Evolutionary conservation across 1,140 invertebrate species (phyloP).

Genomic region (Polyergus mexicanus): DNA sequence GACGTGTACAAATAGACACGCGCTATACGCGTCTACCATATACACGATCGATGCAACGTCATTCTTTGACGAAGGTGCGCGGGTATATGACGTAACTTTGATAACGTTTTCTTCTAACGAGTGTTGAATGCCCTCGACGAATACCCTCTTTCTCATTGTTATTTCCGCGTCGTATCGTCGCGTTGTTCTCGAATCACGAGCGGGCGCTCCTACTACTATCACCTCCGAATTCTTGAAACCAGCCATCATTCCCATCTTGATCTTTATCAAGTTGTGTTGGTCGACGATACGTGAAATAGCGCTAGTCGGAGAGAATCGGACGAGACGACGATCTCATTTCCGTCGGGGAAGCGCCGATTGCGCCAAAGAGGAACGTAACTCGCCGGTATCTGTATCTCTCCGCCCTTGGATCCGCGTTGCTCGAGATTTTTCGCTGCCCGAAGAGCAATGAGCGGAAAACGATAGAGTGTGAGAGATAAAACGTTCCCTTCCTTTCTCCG

Average conservation of each 20-base stretch:
- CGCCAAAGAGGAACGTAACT: slow-evolving; percentile 25
- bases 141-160: slow-evolving; percentile 58
- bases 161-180: slow-evolving; percentile 53
- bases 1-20: slow-evolving; percentile 54
- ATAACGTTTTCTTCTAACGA: slow-evolving; percentile 67
- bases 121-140: slow-evolving; percentile 45
- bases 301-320: neutral
- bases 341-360: slow-evolving; percentile 3
- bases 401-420: slow-evolving; percentile 36
- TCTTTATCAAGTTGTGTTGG: slow-evolving; percentile 40
- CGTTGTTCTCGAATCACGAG: slow-evolving; percentile 35
- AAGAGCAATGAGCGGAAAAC: slow-evolving; percentile 71
- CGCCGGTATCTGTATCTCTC: slow-evolving; percentile 24
- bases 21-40: slow-evolving; percentile 6
- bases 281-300: slow-evolving; percentile 42
- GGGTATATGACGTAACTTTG: slow-evolving; percentile 58
- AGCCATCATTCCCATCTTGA: slow-evolving; percentile 16
- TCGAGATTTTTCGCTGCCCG: slow-evolving; percentile 59
- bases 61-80: slow-evolving; percentile 59
- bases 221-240: neutral
- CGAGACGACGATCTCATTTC: slow-evolving; percentile 37
- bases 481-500: slow-evolving; percentile 12
- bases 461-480: slow-evolving; percentile 71
- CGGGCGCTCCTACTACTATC: neutral
- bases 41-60: slow-evolving; percentile 37